Conservation (phyloP, 1,140 invertebrate species). For the Homalodisca vitripennis region DNA sequence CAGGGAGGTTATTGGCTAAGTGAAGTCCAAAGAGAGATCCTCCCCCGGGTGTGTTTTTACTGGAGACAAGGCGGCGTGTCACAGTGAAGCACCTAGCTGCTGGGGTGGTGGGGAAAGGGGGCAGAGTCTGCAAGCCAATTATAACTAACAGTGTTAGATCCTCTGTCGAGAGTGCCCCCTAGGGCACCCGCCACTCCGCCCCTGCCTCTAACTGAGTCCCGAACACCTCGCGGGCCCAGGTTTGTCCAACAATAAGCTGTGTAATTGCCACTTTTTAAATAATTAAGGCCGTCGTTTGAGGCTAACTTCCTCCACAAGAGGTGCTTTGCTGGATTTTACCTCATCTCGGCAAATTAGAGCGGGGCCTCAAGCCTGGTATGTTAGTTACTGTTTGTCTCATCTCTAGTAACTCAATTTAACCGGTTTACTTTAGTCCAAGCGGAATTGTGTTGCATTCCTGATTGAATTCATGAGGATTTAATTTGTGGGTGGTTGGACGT, state of each 20-base stretch:
- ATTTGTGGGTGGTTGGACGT: too few species aligned
- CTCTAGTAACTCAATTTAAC: too few species aligned
- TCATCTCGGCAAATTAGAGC: not conserved
- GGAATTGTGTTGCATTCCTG: too few species aligned
- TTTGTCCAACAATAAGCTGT: not conserved
- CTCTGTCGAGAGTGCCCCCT: not conserved
- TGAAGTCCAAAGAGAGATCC: too few species aligned
- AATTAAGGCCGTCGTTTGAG: slow-evolving; percentile 11
- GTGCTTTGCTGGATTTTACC: not conserved
- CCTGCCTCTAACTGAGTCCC: slow-evolving; percentile 8
- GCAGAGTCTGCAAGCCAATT: not conserved
- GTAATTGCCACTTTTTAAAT: slow-evolving; percentile 21
- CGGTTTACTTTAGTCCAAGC: too few species aligned
- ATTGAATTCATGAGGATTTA: too few species aligned
- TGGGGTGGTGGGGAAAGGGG: not conserved
- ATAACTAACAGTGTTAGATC: slow-evolving; percentile 15
- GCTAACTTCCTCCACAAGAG: not conserved
- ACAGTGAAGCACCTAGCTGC: too few species aligned
- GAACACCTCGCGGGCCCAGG: not conserved
- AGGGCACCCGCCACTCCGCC: not conserved
- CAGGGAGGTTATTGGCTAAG: too few species aligned
- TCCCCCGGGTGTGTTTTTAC: too few species aligned
- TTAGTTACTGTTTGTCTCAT: too few species aligned
- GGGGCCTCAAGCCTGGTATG: too few species aligned
- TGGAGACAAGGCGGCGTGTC: too few species aligned